phyloP scores from a whole-genome alignment of 2,113 vertebrate genomes.

The Halichoeres trimaculatus region DNA sequence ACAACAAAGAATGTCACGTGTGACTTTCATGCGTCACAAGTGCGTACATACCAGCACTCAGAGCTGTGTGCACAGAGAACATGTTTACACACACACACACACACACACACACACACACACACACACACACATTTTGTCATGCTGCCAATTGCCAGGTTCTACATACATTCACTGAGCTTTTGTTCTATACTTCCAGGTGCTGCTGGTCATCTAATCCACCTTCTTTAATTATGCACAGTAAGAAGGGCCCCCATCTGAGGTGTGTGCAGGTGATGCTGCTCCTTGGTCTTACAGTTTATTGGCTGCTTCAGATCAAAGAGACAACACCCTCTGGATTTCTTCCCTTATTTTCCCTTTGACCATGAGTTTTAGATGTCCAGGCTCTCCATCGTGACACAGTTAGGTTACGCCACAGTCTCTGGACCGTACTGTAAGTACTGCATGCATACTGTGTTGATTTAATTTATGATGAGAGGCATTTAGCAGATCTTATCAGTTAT shows the following conservation, averaged over 20 bases:
- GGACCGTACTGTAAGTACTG: constrained; percentile 51
- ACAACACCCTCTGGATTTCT: constrained; percentile 14
- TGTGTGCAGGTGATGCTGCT: constrained; percentile 65
- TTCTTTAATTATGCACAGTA: constrained; percentile 82
- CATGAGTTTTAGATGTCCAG: not conserved
- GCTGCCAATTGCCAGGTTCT: constrained; percentile 25
- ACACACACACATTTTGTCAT: constrained; percentile 6
- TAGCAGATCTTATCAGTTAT: not conserved
- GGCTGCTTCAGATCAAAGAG: constrained; percentile 38
- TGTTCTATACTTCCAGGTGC: constrained; percentile 68
- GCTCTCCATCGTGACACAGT: not conserved
- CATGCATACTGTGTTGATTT: constrained; percentile 3
- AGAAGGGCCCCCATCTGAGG: constrained; percentile 77
- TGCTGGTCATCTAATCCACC: constrained; percentile 77
- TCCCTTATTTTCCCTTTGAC: not conserved
- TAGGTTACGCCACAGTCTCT: not conserved
- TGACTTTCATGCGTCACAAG: not conserved
- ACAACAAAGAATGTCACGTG: not conserved
- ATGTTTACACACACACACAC: constrained; percentile 13
- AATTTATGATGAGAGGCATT: not conserved
- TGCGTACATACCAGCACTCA: constrained; percentile 11
- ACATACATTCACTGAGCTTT: constrained; percentile 61
- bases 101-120: not conserved
- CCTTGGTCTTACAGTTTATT: constrained; percentile 61
- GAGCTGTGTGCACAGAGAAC: constrained; percentile 7